Percentiles rank a stretch among this genome's conserved stretches.
phyloP scores from a whole-genome alignment of 2,888 invertebrate genomes.

The Sinotaia quadrata region DNA sequence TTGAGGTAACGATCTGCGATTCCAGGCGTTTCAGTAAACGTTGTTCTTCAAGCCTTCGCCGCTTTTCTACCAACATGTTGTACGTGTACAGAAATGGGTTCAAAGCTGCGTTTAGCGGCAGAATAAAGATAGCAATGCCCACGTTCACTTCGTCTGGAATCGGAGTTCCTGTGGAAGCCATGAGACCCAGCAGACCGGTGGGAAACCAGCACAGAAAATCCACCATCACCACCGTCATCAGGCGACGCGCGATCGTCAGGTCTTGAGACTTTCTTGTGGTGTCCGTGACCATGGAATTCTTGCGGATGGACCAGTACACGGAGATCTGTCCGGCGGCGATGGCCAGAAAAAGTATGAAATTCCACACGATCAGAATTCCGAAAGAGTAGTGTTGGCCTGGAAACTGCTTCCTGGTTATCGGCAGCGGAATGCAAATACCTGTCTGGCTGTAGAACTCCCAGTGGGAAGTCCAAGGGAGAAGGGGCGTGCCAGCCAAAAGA shows the following conservation, averaged over 20 bases:
- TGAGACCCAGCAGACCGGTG: background rate
- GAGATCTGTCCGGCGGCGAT: background rate
- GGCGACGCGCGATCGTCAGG: constrained; percentile 6
- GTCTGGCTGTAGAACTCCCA: constrained; percentile 11
- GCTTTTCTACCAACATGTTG: constrained; percentile 1
- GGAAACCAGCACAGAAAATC: background rate
- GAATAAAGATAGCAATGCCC: constrained; percentile 69
- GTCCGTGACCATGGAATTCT: background rate
- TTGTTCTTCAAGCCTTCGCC: background rate
- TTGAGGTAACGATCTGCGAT: background rate
- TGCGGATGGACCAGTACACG: background rate
- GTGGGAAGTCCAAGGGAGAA: background rate
- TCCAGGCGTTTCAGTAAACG: background rate
- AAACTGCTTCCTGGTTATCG: background rate
- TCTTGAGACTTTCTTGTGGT: background rate
- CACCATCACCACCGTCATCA: background rate
- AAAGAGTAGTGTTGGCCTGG: background rate
- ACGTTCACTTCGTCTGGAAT: background rate
- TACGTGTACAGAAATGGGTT: constrained; percentile 68
- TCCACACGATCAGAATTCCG: constrained; percentile 3
- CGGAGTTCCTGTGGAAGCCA: background rate
- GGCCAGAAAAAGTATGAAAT: background rate
- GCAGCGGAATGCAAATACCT: constrained; percentile 4
- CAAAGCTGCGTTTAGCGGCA: constrained; percentile 75
- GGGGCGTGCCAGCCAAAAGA: background rate